A percentile compares a stretch with the other conserved stretches of the same genome.
Evolutionary conservation across 30 jellyfish, hydroid and myxozoan species (phyloP).

Genomic region (Clytia hemisphaerica): DNA sequence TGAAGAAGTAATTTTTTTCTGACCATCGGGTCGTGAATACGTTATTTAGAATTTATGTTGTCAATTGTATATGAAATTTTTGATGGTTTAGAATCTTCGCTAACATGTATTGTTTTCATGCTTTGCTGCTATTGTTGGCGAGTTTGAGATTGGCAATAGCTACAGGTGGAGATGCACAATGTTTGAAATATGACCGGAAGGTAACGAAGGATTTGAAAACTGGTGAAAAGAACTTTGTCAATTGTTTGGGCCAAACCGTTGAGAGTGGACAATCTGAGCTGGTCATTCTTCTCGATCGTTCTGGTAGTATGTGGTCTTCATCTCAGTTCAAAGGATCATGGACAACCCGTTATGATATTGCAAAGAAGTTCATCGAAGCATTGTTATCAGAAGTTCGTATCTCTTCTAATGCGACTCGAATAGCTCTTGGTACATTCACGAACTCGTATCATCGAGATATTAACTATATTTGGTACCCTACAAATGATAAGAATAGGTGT

Average conservation of each 20-base stretch:
- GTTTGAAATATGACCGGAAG: background rate
- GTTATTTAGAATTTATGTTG: too few species aligned
- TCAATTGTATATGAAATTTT: too few species aligned
- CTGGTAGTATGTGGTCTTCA: constrained; percentile 77
- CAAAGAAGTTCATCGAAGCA: constrained; percentile 57
- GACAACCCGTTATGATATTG: constrained; percentile 60
- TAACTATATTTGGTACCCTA: constrained; percentile 66
- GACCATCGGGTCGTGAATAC: too few species aligned
- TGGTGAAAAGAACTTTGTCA: constrained; percentile 36
- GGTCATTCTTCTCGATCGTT: constrained; percentile 67
- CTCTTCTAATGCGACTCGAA: constrained; percentile 89
- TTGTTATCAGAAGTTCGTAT: constrained; percentile 67
- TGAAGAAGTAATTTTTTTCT: too few species aligned
- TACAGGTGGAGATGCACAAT: background rate
- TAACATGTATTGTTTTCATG: background rate
- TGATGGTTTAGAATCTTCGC: too few species aligned
- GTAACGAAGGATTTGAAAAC: background rate
- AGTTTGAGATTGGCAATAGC: too few species aligned
- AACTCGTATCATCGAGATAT: constrained; percentile 24
- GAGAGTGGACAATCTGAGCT: constrained; percentile 83
- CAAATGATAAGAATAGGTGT: constrained; percentile 60
- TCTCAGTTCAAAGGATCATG: constrained; percentile 14
- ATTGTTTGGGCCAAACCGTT: constrained; percentile 83
- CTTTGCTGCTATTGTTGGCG: background rate
- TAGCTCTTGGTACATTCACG: constrained; percentile 81